Conservation (phyloP, 2,888 invertebrate species). For the Zaprionus obscuricornis region DNA sequence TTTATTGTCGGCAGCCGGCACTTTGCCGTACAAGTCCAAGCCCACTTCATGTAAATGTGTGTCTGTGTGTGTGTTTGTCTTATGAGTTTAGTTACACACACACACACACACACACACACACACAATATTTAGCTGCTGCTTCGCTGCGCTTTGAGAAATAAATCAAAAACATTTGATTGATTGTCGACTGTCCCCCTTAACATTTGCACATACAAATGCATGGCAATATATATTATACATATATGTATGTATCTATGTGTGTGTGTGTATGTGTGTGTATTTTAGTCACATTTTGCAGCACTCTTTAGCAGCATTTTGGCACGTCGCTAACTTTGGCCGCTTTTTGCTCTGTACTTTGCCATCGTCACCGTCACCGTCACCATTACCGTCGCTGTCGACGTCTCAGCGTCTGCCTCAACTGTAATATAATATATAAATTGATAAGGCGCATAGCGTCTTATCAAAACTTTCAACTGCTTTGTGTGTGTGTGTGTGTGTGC, state of each 20-base stretch:
- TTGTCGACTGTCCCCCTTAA: constrained; percentile 29
- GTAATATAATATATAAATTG: too few species aligned
- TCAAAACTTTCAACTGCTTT: too few species aligned
- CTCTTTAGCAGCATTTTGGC: too few species aligned
- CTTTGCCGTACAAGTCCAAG: constrained; percentile 43
- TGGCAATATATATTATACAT: not conserved
- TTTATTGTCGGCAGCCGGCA: constrained; percentile 61
- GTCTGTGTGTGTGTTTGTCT: not conserved
- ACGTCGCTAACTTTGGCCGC: too few species aligned
- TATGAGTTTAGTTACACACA: constrained; percentile 29
- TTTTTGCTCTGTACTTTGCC: too few species aligned
- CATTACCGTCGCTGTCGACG: too few species aligned
- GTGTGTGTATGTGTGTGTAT: not conserved
- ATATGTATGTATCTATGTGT: not conserved
- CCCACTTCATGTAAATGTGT: constrained; percentile 10
- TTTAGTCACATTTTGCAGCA: too few species aligned
- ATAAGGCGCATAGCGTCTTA: too few species aligned
- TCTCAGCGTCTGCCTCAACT: too few species aligned
- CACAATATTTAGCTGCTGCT: constrained; percentile 29
- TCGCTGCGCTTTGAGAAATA: constrained; percentile 36
- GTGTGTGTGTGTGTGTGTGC: not conserved
- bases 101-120: too few species aligned
- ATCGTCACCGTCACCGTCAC: too few species aligned
- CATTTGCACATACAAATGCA: not conserved
- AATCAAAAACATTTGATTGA: constrained; percentile 53